Base-by-base conservation (phyloP, 2,888 invertebrate genomes). In the Tridacna gigas region DNA sequence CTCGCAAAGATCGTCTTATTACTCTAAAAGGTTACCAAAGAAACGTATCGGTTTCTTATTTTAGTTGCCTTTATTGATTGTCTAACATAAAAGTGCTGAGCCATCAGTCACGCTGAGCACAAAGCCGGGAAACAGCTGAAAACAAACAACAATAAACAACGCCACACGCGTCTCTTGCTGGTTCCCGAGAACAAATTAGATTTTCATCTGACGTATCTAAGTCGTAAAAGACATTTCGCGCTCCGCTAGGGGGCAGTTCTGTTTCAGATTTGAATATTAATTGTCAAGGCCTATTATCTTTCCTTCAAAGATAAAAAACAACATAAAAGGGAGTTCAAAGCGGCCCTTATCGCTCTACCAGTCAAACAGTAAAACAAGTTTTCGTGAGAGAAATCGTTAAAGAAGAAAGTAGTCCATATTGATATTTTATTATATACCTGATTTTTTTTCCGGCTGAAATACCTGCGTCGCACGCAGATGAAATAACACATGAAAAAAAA, bases 141-240 rank as follows among this genome's bases (percentile, higher is more conserved):
- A n/a, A 67, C 67, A 67, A 67, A 67, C 67, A 67, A 67, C 22
- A 67, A 67, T 67, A 67, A 67, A 67, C 67, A 67, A 67, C 45
- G 37, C 67, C 45, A 67, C 15, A 26, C 66, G 66, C 67, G 67
- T n/a, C 37, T 67, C 45, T 45, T 67, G 37, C 45, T 67, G 37
- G 37, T 67, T 67, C 22, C 45, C 67, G 37, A 37, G 7, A 13
- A 20, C 45, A 67, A 67, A 47, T 67, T 45, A 67, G n/a, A 67
- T 67, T 65, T 67, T 67, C 45, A 67, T 45, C 45, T 20, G 20
- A 28, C n/a, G 47, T 67, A 67, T 67, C 26, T 37, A 37, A 67
- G 67, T 45, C 67, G 47, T 45, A 67, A 67, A 67, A 18, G 37
- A 67, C 45, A 20, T 45, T 15, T 26, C n/a, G 22, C 37, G 37